Base-by-base conservation (phyloP, 2,113 vertebrate genomes). In the Apeltes quadracus region DNA sequence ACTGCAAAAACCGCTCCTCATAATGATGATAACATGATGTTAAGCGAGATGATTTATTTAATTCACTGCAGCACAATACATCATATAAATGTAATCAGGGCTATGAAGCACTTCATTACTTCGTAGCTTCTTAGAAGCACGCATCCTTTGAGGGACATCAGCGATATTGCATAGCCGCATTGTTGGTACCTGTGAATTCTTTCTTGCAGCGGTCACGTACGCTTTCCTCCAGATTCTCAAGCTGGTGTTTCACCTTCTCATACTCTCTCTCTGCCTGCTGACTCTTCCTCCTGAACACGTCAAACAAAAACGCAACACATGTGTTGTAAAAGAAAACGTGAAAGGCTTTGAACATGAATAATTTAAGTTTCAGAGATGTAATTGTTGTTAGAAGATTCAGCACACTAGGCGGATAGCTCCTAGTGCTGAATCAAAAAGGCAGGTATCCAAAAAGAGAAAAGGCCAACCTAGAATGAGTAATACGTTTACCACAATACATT, bases 141-240 rank as follows among this genome's bases (percentile, higher is more conserved):
- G 43, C 48, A 69, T 46, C 56, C 43, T 71, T 38, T 55, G 63
- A 61, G 56, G 67, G 10, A n/a, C 48, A 71, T 75, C 69, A 63
- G 54, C 12, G 14, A 39, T 27, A 61, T 44, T 15, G 18, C 11
- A 25, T 36, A 39, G 38, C 48, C 57, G 41, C n/a, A 15, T 51
- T 4, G 32, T 15, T 36, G 2, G 44, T 88, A 98, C 97, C 97
- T 89, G 97, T 98, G 92, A 98, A 99, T 84, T 99, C 98, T 78
- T 98, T 99, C 92, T 99, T 98, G 95, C 97, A 98, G 54, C 96
- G 96, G 68, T 99, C 97, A 3, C 97, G 93, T 12, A 99, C 98
- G 1, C 97, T 98, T 88, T 99, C 98, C 85, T 99, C 98, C 88
- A 99, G 84, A 65, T 96, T 96, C 86, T 97, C 96, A 18, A 99